A percentile compares a stretch with the other conserved stretches of the same genome.
phyloP scores from a whole-genome alignment of 2,888 invertebrate species.

The Xestia sexstrigata region DNA sequence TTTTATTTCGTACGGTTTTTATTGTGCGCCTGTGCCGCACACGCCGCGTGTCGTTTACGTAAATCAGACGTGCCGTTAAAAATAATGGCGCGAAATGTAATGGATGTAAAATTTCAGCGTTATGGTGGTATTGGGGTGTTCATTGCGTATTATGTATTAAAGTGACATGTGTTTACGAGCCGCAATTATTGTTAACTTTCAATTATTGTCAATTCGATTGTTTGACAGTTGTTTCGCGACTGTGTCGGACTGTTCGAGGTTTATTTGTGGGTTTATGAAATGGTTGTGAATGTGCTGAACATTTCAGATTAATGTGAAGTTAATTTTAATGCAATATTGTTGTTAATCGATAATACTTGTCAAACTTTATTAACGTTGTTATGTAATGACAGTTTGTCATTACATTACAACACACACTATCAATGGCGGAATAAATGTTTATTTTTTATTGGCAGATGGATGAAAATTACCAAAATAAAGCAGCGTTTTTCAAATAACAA shows the following conservation, averaged over 20 bases:
- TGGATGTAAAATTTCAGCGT: slow-evolving; percentile 68
- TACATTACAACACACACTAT: too few species aligned
- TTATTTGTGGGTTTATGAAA: slow-evolving; percentile 34
- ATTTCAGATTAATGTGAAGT: slow-evolving; percentile 17
- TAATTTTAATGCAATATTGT: slow-evolving; percentile 29
- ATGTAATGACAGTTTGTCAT: background rate
- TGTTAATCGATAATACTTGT: background rate
- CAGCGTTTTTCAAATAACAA: background rate
- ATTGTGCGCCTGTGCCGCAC: slow-evolving; percentile 55
- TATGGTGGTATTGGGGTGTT: slow-evolving; percentile 58
- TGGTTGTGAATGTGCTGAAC: slow-evolving; percentile 4
- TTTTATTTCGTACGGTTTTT: slow-evolving; percentile 63
- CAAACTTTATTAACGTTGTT: background rate
- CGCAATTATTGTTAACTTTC: slow-evolving; percentile 67
- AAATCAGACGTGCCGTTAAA: slow-evolving; percentile 80
- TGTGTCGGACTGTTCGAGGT: slow-evolving; percentile 13
- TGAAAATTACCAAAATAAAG: background rate
- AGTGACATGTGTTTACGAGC: slow-evolving; percentile 62
- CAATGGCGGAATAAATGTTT: background rate
- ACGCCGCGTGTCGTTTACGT: slow-evolving; percentile 69
- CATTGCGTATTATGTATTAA: slow-evolving; percentile 62
- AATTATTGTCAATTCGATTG: slow-evolving; percentile 63
- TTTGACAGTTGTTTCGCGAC: slow-evolving; percentile 66
- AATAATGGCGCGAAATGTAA: slow-evolving; percentile 77
- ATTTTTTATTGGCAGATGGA: background rate